Conservation (phyloP, 2,113 vertebrate species). For the Psephotus haematonotus region DNA sequence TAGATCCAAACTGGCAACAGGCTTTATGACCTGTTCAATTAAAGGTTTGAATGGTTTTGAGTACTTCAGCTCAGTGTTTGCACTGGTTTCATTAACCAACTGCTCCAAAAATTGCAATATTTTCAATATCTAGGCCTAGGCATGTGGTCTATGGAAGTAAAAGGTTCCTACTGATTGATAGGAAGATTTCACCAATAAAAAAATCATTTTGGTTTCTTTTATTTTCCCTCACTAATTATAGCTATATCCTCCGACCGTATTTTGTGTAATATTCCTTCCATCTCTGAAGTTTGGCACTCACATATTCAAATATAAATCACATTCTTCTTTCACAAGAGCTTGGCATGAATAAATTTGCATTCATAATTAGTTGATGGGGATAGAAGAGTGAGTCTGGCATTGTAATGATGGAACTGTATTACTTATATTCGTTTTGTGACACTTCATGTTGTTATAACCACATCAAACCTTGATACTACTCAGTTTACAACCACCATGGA, state of each 20-base stretch:
- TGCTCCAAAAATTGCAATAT: neutral
- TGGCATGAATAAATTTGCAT: neutral
- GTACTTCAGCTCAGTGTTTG: neutral
- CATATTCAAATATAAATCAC: conserved; percentile 45
- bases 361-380: neutral
- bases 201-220: neutral
- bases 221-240: conserved; percentile 26
- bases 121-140: neutral
- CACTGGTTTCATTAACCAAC: neutral
- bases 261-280: conserved; percentile 15
- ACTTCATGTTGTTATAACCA: neutral
- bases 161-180: neutral
- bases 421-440: neutral
- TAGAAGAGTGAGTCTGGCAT: conserved; percentile 12
- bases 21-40: neutral
- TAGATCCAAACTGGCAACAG: neutral
- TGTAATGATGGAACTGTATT: conserved; percentile 14
- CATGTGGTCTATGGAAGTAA: neutral
- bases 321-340: conserved; percentile 20
- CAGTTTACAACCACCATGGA: neutral
- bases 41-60: neutral
- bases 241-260: conserved; percentile 2
- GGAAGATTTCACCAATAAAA: neutral
- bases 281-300: conserved; percentile 24
- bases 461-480: neutral